These are phyloP conservation scores for Calyptomena viridis DNA, from an alignment of 2,113 vertebrate species.

Conservation along the genomic window DNA sequence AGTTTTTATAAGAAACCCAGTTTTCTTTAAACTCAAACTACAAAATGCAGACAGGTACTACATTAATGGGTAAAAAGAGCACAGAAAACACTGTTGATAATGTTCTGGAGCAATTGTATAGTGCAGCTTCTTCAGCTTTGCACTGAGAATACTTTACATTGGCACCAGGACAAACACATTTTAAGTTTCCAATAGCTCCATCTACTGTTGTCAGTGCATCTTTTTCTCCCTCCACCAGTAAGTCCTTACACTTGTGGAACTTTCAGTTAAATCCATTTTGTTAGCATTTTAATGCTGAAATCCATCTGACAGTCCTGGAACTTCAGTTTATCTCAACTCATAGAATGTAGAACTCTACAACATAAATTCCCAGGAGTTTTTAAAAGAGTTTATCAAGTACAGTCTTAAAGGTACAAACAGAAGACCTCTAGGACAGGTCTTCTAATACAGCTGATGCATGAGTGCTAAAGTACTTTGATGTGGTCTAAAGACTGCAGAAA, in stretches of 20 bases:
- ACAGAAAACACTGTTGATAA: not conserved
- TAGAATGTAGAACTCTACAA: not conserved
- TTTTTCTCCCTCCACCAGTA: not conserved
- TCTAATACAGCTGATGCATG: not conserved
- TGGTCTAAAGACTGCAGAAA: not conserved
- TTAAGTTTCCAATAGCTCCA: slow-evolving; percentile 49
- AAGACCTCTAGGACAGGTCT: not conserved
- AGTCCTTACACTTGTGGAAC: not conserved
- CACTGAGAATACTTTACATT: not conserved
- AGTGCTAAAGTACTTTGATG: not conserved
- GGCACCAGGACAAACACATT: rapidly evolving
- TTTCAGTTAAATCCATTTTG: not conserved
- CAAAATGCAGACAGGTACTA: not conserved
- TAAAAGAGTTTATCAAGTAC: not conserved
- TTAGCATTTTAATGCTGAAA: not conserved
- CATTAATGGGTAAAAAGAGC: not conserved
- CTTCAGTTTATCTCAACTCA: not conserved
- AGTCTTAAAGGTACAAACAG: not conserved
- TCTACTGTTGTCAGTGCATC: slow-evolving; percentile 28
- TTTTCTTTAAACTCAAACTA: not conserved
- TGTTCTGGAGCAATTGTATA: not conserved
- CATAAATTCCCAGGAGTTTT: not conserved
- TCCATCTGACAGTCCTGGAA: not conserved
- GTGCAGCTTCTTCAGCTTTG: not conserved
- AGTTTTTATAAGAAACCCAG: not conserved